Base-by-base conservation (phyloP, 2,113 vertebrate species). In the Salvator merianae region DNA sequence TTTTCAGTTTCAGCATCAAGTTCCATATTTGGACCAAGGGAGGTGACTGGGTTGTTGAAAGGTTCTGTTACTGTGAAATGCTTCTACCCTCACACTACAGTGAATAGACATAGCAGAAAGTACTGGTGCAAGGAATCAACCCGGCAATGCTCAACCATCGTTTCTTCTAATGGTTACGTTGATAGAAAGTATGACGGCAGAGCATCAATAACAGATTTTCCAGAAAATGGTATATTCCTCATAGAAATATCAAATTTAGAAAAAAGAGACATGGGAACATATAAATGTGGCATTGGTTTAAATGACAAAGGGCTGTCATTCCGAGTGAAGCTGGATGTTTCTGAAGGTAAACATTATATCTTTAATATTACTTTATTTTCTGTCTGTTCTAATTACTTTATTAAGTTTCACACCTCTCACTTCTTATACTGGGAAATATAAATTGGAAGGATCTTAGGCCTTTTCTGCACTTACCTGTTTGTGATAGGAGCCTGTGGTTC, bases 71-170 rank as follows among this genome's bases (percentile, higher is more conserved):
- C 65, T 0, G 86, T 97, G 79, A 90, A 4, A 0, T 97, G 96
- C 88, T 95, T 90, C 89, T 97, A 97, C 86, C 96, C 96, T 0
- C 7, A 34, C 63, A 89, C 89, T 0, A 14, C 34, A 0, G 87
- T 92, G 59, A 97, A 97, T 86, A 91, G 43, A 0, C 95, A 93
- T 1, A 86, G 85, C 50, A 94, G 96, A 4, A 97, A 97, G 13
- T 97, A 94, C 36, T 95, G 94, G 93, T 97, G 96, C 92, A 81
- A 4, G 47, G 65, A 87, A 28, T 47, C 59, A 0, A 1, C 66
- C 66, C 10, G 0, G 0, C 1, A 0, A 1, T 97, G 96, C 13
- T 0, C 0, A 0, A 96, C 95, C 1, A 0, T 95, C 0, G 10
- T 92, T 77, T 91, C 95, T 65, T 90, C 90, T 1, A 90, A 0